Conservation (phyloP, 2,797 vertebrate genomes). For the Orientallactaga sibirica region DNA sequence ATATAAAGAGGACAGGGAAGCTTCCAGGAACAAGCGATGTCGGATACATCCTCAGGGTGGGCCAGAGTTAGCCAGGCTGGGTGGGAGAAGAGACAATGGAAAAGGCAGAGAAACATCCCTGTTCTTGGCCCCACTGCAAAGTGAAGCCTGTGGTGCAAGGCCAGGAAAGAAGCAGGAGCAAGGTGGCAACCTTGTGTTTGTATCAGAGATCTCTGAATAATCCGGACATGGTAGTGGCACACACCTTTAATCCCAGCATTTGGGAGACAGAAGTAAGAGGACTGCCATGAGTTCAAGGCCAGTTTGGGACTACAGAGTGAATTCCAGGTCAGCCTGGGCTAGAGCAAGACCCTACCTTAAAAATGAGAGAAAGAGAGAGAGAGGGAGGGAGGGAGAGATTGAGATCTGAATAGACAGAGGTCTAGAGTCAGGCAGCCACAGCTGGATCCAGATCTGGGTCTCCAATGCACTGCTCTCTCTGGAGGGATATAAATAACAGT, state of each 20-base stretch:
- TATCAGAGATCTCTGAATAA: not conserved
- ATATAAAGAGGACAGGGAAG: not conserved
- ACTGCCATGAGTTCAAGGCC: no score
- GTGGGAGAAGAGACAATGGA: fast-evolving
- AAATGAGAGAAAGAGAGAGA: no score
- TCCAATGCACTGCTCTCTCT: not conserved
- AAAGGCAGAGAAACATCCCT: not conserved
- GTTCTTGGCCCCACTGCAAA: not conserved
- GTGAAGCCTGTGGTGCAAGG: not conserved
- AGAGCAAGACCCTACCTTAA: no score
- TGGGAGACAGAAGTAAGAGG: no score
- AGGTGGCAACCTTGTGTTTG: not conserved
- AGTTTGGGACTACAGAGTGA: no score
- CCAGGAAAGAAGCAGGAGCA: not conserved
- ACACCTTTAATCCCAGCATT: no score
- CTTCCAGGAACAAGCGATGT: not conserved
- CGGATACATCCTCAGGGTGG: not conserved
- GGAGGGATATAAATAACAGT: not conserved
- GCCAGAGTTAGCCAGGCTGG: not conserved
- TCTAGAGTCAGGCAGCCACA: not conserved
- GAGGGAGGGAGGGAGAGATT: no score
- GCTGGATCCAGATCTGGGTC: not conserved
- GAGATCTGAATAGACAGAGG: no score
- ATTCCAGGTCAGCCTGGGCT: no score
- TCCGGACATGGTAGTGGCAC: no score